These are phyloP conservation scores for Cassiopea xamachana DNA, from an alignment of 30 jellyfish, hydroid and myxozoan genomes.

Conservation along the genomic window DNA sequence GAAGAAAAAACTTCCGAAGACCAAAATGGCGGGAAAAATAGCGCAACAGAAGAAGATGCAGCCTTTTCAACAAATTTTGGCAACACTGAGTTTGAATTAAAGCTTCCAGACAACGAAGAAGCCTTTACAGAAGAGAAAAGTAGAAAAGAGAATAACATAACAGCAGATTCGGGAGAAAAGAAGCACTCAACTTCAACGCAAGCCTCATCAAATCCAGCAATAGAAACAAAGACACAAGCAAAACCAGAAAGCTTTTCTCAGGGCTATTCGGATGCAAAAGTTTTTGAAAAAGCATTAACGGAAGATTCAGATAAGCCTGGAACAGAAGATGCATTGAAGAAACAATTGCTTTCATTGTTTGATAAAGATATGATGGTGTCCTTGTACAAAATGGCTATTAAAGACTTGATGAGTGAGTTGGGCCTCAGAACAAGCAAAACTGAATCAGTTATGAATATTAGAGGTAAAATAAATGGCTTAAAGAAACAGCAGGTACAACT, in stretches of 20 bases:
- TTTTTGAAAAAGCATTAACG: conserved; percentile 67
- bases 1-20: too few relatives aligned
- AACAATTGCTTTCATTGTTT: conserved; percentile 80
- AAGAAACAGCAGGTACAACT: conserved; percentile 69
- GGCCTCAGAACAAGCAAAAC: conserved; percentile 70
- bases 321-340: conserved; percentile 70
- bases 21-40: not conserved
- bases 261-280: conserved; percentile 66
- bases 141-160: conserved; percentile 3
- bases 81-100: conserved; percentile 61
- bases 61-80: conserved; percentile 59
- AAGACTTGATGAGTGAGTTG: conserved; percentile 85
- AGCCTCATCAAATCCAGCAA: not conserved
- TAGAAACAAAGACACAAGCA: not conserved
- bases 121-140: not conserved
- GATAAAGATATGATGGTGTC: conserved; percentile 98
- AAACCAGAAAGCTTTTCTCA: conserved; percentile 63
- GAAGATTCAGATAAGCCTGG: conserved; percentile 45
- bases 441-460: conserved; percentile 65
- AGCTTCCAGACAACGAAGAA: conserved; percentile 47
- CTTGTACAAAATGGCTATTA: conserved; percentile 89
- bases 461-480: conserved; percentile 67
- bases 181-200: conserved; percentile 46
- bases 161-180: conserved; percentile 65
- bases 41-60: conserved; percentile 58